Percentiles rank a stretch among this genome's conserved stretches.
These are phyloP conservation scores for Andrena camellia DNA, from an alignment of 2,888 invertebrate species.

Conservation along the genomic window DNA sequence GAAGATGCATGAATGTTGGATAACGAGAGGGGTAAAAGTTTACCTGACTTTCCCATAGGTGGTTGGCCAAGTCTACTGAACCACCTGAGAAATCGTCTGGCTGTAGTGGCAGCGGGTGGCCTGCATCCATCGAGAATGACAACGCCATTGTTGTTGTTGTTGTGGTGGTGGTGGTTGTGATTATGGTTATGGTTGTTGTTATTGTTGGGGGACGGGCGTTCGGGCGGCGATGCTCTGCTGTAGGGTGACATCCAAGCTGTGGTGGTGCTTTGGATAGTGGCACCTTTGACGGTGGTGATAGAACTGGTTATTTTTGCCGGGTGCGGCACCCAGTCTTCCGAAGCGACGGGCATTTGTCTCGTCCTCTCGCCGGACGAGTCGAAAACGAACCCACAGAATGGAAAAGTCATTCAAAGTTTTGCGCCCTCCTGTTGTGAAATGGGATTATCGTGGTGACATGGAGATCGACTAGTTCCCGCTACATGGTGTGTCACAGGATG, in stretches of 20 bases:
- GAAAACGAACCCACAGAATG: slow-evolving; percentile 82
- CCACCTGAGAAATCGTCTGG: slow-evolving; percentile 87
- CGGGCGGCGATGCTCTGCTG: slow-evolving; percentile 72
- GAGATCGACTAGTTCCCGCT: background rate
- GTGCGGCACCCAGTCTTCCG: slow-evolving; percentile 80
- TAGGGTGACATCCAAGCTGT: slow-evolving; percentile 82
- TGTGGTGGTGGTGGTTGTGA: slow-evolving; percentile 72
- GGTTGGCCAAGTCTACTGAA: slow-evolving; percentile 86
- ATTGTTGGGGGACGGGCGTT: slow-evolving; percentile 67
- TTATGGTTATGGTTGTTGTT: slow-evolving; percentile 68
- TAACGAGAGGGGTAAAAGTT: background rate
- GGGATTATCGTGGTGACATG: background rate
- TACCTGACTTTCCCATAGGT: slow-evolving; percentile 86
- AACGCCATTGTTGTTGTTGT: slow-evolving; percentile 79
- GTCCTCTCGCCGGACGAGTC: slow-evolving; percentile 81
- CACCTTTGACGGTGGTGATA: slow-evolving; percentile 79
- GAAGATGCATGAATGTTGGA: background rate
- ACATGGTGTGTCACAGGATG: background rate
- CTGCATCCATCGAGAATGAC: slow-evolving; percentile 81
- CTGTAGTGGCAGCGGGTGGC: slow-evolving; percentile 84
- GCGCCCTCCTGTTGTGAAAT: slow-evolving; percentile 21
- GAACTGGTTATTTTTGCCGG: slow-evolving; percentile 80
- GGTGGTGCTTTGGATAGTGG: slow-evolving; percentile 77
- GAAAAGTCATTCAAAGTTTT: slow-evolving; percentile 80
- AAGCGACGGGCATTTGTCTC: slow-evolving; percentile 80